Conservation (phyloP, 2,888 invertebrate genomes). For the Sclerodermus sp. region DNA sequence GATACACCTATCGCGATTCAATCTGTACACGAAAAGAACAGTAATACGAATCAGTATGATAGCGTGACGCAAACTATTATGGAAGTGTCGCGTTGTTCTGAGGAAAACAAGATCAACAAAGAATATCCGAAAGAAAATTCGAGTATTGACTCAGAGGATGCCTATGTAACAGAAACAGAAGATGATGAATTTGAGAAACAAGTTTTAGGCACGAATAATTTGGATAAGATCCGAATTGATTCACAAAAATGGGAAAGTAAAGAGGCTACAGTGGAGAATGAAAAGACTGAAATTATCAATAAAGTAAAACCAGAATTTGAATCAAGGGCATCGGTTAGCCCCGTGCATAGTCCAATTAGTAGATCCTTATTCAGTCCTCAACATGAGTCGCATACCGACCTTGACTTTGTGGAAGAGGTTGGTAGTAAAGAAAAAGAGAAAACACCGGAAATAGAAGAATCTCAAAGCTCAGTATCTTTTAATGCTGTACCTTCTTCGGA, state of each 20-base stretch:
- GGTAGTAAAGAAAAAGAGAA: conserved; percentile 6
- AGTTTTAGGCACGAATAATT: too few species aligned
- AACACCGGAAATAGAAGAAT: conserved; percentile 23
- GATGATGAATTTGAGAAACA: too few species aligned
- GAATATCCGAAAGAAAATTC: conserved; percentile 6
- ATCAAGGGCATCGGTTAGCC: conserved; percentile 23
- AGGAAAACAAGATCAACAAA: conserved; percentile 10
- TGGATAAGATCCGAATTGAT: too few species aligned
- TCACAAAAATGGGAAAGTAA: conserved; percentile 14
- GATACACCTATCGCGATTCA: conserved; percentile 1
- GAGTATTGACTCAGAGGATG: conserved; percentile 9
- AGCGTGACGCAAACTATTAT: conserved; percentile 46
- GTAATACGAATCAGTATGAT: conserved; percentile 32
- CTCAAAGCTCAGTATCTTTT: conserved; percentile 39
- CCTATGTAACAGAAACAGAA: conserved; percentile 6
- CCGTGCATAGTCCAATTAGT: conserved; percentile 23
- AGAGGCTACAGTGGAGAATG: conserved; percentile 18
- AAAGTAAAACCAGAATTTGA: conserved; percentile 21
- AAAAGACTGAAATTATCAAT: conserved; percentile 6
- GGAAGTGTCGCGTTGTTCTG: conserved; percentile 36
- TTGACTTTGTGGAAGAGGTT: conserved; percentile 38
- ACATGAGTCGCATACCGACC: conserved; percentile 22
- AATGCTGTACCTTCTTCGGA: conserved; percentile 44
- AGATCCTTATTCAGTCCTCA: conserved; percentile 38
- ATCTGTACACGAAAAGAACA: conserved; percentile 9